Conservation (phyloP, 2,113 vertebrate genomes). For the Pangasianodon gigas region DNA sequence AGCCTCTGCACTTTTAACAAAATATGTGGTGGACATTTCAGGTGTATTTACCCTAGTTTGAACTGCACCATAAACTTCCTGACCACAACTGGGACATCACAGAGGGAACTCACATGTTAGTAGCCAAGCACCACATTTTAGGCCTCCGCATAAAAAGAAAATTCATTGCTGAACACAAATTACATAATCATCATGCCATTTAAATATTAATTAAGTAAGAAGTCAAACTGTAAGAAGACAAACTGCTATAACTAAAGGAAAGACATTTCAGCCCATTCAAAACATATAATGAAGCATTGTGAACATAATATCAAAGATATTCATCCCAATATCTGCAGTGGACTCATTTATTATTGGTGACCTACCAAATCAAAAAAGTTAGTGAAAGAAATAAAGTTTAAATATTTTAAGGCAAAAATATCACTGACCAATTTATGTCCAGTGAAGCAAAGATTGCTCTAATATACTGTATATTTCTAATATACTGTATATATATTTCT, state of each 20-base stretch:
- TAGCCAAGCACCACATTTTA: background rate
- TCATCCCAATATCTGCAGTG: background rate
- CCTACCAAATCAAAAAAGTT: background rate
- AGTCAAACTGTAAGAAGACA: background rate
- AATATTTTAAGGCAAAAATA: background rate
- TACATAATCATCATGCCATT: background rate
- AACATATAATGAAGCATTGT: background rate
- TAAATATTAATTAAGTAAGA: background rate
- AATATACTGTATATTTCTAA: background rate
- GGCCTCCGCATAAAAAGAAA: background rate
- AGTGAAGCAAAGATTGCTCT: background rate
- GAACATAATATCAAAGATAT: background rate
- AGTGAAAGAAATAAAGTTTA: background rate
- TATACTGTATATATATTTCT: background rate
- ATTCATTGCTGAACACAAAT: background rate
- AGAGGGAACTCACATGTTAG: background rate
- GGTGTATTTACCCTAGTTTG: background rate
- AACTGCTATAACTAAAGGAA: background rate
- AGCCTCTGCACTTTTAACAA: constrained; percentile 25
- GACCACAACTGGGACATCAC: constrained; percentile 43
- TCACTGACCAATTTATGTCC: background rate
- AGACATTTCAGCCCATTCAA: background rate
- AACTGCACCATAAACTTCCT: constrained; percentile 27
- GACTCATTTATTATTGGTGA: background rate
- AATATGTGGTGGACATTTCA: constrained; percentile 36